Evolutionary conservation across 2,888 invertebrate species (phyloP).

Genomic region (Sphaerolaimus hirsutus): DNA sequence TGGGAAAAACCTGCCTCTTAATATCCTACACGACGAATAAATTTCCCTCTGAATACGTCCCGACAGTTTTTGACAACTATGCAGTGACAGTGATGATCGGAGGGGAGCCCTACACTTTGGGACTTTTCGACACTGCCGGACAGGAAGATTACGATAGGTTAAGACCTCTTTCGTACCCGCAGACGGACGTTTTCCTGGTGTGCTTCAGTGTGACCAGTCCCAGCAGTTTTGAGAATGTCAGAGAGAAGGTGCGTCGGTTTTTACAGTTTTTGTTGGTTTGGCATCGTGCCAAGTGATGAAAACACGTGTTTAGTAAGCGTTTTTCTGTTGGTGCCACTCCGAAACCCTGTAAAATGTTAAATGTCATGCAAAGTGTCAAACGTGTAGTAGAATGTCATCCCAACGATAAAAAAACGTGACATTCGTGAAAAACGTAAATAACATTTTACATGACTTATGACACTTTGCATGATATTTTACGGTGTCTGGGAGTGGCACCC

Average conservation of each 20-base stretch:
- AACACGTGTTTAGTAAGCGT: too few species aligned
- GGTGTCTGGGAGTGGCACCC: too few species aligned
- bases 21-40: constrained; percentile 43
- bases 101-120: constrained; percentile 91
- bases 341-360: too few species aligned
- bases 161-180: constrained; percentile 84
- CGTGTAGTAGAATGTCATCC: too few species aligned
- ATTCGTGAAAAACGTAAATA: too few species aligned
- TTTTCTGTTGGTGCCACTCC: too few species aligned
- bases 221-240: constrained; percentile 95
- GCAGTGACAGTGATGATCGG: constrained; percentile 64
- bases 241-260: constrained; percentile 54
- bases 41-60: constrained; percentile 28
- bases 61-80: constrained; percentile 34
- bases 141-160: constrained; percentile 88
- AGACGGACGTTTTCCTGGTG: constrained; percentile 94
- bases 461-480: too few species aligned
- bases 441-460: too few species aligned
- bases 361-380: too few species aligned
- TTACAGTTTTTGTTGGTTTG: neutral
- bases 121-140: constrained; percentile 86
- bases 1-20: constrained; percentile 79
- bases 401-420: too few species aligned
- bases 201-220: constrained; percentile 97
- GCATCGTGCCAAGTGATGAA: too few species aligned